Base-by-base conservation (phyloP, 2,888 invertebrate species). In the Synanthedon formicaeformis region DNA sequence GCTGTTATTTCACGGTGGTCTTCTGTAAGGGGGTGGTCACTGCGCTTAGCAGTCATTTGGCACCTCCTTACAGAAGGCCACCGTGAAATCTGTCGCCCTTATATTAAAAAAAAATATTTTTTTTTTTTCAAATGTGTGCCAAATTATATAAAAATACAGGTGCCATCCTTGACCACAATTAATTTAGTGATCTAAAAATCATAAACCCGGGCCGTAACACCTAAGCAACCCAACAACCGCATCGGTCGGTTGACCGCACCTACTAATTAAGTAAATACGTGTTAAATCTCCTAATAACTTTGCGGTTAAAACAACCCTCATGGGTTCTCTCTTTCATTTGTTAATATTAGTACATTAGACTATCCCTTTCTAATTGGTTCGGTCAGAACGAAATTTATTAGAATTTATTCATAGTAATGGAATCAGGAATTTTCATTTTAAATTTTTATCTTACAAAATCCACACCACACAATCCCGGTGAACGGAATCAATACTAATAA, bases 251-350 rank as follows among this genome's bases (percentile, higher is more conserved):
- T 78, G 80, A 86, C 86, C 86, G 73, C 85, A 83, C 78, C 80
- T 74, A 81, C 77, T 85, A 84, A 86, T 85, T 84, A 83, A 78
- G 80, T 76, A 80, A 82, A 78, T 84, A 80, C 83, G 84, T 82
- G 86, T 85, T 85, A 85, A 84, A 80, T 82, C 82, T 78, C 75
- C 69, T 81, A 80, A 81, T 81, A 85, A 81, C 78, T 76, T 45
- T 85, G 87, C 77, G 86, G 87, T 83, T 66, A 62, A 71, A 70
- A 69, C 75, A 73, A 75, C 81, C 82, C 81, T 75, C 66, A 8
- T 13, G 45, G 13, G 6, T 14, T 45, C 45, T 45, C 45, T 12
- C 45, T 45, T 14, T 45, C 14, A 13, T 14, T 45, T 45, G 14
- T 45, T 13, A 45, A 14, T 45, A 45, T 45, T 3, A 45, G 14